Evolutionary conservation across 64 coral and sea anemone species (phyloP).

Genomic region (Astreopora myriophthalma): DNA sequence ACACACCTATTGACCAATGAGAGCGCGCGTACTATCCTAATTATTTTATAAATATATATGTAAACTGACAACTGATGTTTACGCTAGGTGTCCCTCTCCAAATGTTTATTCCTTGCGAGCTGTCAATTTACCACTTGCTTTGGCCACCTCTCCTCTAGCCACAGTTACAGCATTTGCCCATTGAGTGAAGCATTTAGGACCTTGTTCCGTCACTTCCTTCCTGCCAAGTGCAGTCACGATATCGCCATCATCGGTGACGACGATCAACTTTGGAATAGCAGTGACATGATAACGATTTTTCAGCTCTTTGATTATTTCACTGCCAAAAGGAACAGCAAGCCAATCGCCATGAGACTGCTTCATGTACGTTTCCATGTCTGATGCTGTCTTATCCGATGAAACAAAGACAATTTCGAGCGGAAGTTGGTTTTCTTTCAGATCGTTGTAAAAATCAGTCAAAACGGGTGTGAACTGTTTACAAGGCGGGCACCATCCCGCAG

Average conservation of each 20-base stretch:
- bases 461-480: slow-evolving; percentile 86
- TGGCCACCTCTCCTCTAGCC: slow-evolving; percentile 75
- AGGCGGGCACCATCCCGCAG: slow-evolving; percentile 90
- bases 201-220: slow-evolving; percentile 81
- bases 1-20: no score
- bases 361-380: slow-evolving; percentile 87
- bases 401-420: slow-evolving; percentile 87
- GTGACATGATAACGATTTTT: slow-evolving; percentile 90
- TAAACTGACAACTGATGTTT: no score
- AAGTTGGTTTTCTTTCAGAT: slow-evolving; percentile 46
- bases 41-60: no score
- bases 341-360: slow-evolving; percentile 88
- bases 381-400: slow-evolving; percentile 83
- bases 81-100: no score
- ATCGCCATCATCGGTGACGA: slow-evolving; percentile 89
- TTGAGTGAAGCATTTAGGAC: slow-evolving; percentile 74
- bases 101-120: slow-evolving; percentile 6
- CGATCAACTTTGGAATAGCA: slow-evolving; percentile 83
- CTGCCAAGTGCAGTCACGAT: slow-evolving; percentile 78
- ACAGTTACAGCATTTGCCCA: slow-evolving; percentile 85
- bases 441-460: slow-evolving; percentile 81
- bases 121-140: slow-evolving; percentile 45
- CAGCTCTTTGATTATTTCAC: slow-evolving; percentile 76
- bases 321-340: slow-evolving; percentile 86
- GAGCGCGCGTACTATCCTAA: no score